Base-by-base conservation (phyloP, 2,797 vertebrate species). In the Pangasius larnaudii region DNA sequence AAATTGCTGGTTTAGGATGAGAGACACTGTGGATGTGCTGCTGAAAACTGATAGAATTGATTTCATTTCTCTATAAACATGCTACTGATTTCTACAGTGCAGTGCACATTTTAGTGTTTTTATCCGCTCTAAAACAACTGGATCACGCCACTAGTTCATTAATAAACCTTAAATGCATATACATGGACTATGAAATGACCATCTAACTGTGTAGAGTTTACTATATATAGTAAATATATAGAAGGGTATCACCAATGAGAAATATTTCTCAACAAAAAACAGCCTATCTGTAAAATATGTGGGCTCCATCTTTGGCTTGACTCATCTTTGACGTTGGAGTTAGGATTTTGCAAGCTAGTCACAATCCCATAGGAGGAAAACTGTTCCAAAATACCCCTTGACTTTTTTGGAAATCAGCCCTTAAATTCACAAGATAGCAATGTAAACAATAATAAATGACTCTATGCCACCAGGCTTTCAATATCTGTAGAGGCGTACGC, bases 1-100 rank as follows among this genome's bases (percentile, higher is more conserved):
- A 56, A 75, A 84, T 49, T 16, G 79, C 71, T 78, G 81, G 80
- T 89, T 88, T 86, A 49, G 10, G 22, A 33, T 80, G 30, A 65
- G 19, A 49, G 42, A 86, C 36, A 59, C 22, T 36, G 85, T 33
- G 16, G 58, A 86, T 51, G 42, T 63, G 36, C 72, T 30, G 49
- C 11, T 51, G 58, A 30, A 72, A 42, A 27, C 3, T 2, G 51
- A 42, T 16, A 42, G 39, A n/a, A n/a, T 8, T 10, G 18, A 56
- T 56, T 33, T 79, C 51, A 22, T 58, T 22, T 46, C 39, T 63
- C 39, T 63, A 18, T 46, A 42, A 59, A 46, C 27, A 16, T 42
- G 79, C 58, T 82, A 82, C 59, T 9, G 39, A 58, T 10, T 24
- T 30, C 46, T 18, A 14, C 19, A 13, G 1, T 1, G 19, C 69